These are phyloP conservation scores for Calcarius lapponicus DNA, from an alignment of 2,797 vertebrate species.

Conservation along the genomic window DNA sequence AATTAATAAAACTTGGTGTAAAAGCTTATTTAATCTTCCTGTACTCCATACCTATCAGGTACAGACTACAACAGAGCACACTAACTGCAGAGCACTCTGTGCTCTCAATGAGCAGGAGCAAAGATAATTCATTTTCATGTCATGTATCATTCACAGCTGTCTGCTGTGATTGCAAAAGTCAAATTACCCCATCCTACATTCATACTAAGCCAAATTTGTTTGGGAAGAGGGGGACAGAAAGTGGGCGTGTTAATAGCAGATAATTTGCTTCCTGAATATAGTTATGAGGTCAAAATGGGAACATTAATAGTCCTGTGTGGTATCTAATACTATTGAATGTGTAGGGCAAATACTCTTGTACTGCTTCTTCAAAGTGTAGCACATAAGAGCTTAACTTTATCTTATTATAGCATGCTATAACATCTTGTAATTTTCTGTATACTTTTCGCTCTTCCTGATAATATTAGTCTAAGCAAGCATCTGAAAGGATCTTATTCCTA, in stretches of 20 bases:
- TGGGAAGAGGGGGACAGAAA: conserved; percentile 1
- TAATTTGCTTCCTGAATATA: conserved; percentile 48
- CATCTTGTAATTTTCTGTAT: neutral
- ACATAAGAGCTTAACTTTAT: neutral
- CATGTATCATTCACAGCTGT: conserved; percentile 54
- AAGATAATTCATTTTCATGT: conserved; percentile 50
- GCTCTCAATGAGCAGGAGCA: neutral
- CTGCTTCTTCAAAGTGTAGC: neutral
- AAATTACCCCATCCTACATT: conserved; percentile 50
- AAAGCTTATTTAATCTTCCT: neutral
- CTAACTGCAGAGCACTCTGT: neutral
- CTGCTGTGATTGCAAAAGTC: conserved; percentile 52
- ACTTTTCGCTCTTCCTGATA: neutral
- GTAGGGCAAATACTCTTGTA: neutral
- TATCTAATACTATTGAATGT: neutral
- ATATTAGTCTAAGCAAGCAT: neutral
- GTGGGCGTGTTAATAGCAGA: conserved; percentile 46
- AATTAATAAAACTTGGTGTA: conserved; percentile 14
- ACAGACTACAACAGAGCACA: neutral
- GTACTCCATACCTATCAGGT: neutral
- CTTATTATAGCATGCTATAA: neutral
- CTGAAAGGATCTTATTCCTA: neutral
- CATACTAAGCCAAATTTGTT: conserved; percentile 50
- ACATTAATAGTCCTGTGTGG: neutral
- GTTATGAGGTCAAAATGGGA: conserved; percentile 30